A percentile compares a stretch with the other conserved stretches of the same genome.
Conservation (phyloP, 2,888 invertebrate species). For the Eristalinus aeneus region DNA sequence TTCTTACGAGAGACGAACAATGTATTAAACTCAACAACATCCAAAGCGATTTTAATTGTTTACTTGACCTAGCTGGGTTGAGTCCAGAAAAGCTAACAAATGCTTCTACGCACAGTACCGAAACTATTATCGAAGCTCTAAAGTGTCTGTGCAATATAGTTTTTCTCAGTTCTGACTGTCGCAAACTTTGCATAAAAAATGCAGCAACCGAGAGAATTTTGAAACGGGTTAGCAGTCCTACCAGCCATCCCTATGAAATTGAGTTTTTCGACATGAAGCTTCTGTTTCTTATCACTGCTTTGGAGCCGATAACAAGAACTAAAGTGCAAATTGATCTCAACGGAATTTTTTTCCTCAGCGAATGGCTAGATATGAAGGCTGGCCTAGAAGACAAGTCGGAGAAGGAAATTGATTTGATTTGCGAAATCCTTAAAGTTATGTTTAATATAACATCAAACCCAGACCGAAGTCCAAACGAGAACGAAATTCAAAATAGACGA, state of each 20-base stretch:
- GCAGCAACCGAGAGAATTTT: slow-evolving; percentile 87
- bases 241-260: slow-evolving; percentile 79
- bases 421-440: slow-evolving; percentile 89
- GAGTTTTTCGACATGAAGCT: slow-evolving; percentile 94
- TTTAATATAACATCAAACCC: slow-evolving; percentile 87
- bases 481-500: slow-evolving; percentile 87
- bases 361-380: slow-evolving; percentile 85
- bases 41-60: slow-evolving; percentile 85
- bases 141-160: slow-evolving; percentile 95
- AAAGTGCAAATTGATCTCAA: slow-evolving; percentile 86
- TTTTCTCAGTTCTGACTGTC: slow-evolving; percentile 87
- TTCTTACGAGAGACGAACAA: slow-evolving; percentile 88
- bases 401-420: slow-evolving; percentile 84
- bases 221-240: slow-evolving; percentile 84
- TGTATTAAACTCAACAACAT: slow-evolving; percentile 85
- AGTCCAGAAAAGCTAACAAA: slow-evolving; percentile 77
- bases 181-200: slow-evolving; percentile 83
- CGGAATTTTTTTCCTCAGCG: slow-evolving; percentile 86
- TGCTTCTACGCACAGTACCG: slow-evolving; percentile 75
- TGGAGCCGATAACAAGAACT: slow-evolving; percentile 86
- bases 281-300: slow-evolving; percentile 92
- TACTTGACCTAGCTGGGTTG: slow-evolving; percentile 86
- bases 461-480: slow-evolving; percentile 82
- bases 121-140: slow-evolving; percentile 88
- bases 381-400: slow-evolving; percentile 81